A percentile compares a stretch with the other conserved stretches of the same genome.
Evolutionary conservation across 2,888 invertebrate species (phyloP).

Genomic region (Serripes groenlandicus): DNA sequence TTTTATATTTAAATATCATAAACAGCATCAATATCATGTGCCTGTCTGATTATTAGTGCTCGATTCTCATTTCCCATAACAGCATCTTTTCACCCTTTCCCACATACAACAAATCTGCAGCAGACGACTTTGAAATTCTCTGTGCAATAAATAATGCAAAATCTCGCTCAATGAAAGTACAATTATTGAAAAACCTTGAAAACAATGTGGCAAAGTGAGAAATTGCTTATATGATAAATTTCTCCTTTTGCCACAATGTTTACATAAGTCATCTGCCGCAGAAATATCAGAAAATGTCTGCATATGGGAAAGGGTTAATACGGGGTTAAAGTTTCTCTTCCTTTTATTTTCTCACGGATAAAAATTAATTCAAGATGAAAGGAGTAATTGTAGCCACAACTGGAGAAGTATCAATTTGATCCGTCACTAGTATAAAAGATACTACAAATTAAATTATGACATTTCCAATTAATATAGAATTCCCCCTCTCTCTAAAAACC

Average conservation of each 20-base stretch:
- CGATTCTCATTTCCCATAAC: too few relatives aligned
- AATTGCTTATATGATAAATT: not conserved
- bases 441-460: conserved; percentile 31
- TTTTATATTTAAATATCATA: too few relatives aligned
- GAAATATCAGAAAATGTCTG: not conserved
- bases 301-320: not conserved
- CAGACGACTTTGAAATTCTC: not conserved
- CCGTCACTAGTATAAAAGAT: conserved; percentile 20
- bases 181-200: not conserved
- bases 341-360: conserved; percentile 18
- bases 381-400: conserved; percentile 22
- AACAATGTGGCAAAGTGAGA: not conserved
- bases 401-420: conserved; percentile 25
- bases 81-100: too few relatives aligned
- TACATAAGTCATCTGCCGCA: not conserved
- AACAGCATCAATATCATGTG: too few relatives aligned
- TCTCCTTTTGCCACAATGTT: not conserved
- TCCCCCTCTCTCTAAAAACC: conserved; percentile 10
- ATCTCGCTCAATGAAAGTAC: too few relatives aligned
- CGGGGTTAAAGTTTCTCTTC: conserved; percentile 12
- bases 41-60: too few relatives aligned
- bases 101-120: too few relatives aligned
- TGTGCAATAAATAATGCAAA: too few relatives aligned
- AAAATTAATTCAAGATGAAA: conserved; percentile 31
- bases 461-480: conserved; percentile 25